Percentiles rank a stretch among this genome's conserved stretches.
These are phyloP conservation scores for Hippopotamyrus pictus DNA, from an alignment of 2,797 vertebrate species.

Conservation along the genomic window DNA sequence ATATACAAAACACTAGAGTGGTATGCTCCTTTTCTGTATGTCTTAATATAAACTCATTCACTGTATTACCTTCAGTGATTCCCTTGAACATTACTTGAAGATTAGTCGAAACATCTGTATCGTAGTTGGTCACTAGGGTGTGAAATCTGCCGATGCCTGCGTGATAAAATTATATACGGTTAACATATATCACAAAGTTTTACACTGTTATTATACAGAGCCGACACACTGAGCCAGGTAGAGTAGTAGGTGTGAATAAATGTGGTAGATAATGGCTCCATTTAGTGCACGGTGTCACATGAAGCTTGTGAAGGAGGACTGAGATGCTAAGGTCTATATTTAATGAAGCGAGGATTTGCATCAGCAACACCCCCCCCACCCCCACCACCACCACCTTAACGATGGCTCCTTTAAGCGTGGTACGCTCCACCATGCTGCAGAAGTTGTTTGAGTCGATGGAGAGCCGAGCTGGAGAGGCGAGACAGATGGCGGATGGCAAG, in stretches of 20 bases:
- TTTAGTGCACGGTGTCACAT: neutral
- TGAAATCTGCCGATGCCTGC: neutral
- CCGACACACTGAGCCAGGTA: neutral
- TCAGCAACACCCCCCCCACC: neutral
- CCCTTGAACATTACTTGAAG: neutral
- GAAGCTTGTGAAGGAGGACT: neutral
- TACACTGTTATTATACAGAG: neutral
- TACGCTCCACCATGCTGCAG: neutral
- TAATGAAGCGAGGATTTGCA: neutral
- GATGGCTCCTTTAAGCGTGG: neutral
- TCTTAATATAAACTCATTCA: neutral
- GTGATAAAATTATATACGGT: neutral
- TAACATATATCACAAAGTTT: neutral
- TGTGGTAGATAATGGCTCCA: neutral
- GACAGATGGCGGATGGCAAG: constrained; percentile 35
- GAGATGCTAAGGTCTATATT: neutral
- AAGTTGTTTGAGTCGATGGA: neutral
- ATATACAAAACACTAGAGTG: neutral
- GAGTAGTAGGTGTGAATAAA: constrained; percentile 1
- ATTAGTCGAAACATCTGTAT: neutral
- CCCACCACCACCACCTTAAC: neutral
- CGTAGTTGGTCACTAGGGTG: neutral
- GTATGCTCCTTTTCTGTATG: neutral
- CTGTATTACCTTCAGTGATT: neutral
- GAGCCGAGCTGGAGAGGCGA: neutral